Base-by-base conservation (phyloP, 2,888 invertebrate species). In the Hofmannophila pseudospretella region DNA sequence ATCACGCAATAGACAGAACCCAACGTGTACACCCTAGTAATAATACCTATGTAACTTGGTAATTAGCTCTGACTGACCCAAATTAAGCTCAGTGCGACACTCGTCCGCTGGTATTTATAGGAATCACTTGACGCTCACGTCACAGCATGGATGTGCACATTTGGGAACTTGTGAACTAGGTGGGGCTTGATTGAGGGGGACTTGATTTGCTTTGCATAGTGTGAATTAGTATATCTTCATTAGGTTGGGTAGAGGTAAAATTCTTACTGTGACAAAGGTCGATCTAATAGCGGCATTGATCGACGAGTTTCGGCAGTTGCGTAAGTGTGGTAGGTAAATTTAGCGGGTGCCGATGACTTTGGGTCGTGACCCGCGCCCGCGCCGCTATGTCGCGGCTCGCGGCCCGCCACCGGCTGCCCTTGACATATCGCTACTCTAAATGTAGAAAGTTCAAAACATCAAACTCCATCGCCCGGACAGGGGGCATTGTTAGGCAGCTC, bases 361-460 rank as follows among this genome's bases (percentile, higher is more conserved):
- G 54, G 54, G 55, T 63, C 74, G 68, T 70, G 76, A 67, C 67
- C 61, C 51, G 61, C 49, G 37, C 42, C 44, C 45, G 48, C 44
- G 48, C 45, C 44, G 20, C 20, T 8, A 20, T 23, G 49, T 44
- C 48, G 54, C 49, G 20, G 16, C 28, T 13, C 14, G 26, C 26
- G 20, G 8, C 22, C 22, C 26, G 52, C 51, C 53, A 61, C 67
- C 48, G 41, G 73, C 49, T 64, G 77, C 65, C 85, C 84, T 85
- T 85, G 85, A 82, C 82, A 82, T 76, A 79, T 75, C 67, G 62
- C 56, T 54, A 57, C 51, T 54, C 46, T 42, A 58, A 44, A 50
- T 54, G 61, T 79, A 78, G 82, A 82, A 80, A 82, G 82, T 77
- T 60, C 61, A 60, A 65, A 65, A 38, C 60, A 62, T 65, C 66